Conservation (phyloP, 2,113 vertebrate species). For the rat (Rattus norvegicus) region GRCr8 NC_086023.1:137190001-137190500, state of each 20-base stretch:
- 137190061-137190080: neutral
- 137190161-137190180: slow-evolving; percentile 88
- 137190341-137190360: no score
- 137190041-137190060: neutral
- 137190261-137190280: slow-evolving; percentile 29
- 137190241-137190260: neutral
- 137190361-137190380: neutral
- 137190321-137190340: neutral
- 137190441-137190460: neutral
- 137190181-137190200: slow-evolving; percentile 96
- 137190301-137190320: neutral
- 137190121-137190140: neutral
- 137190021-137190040: slow-evolving; percentile 84
- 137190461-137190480: neutral
- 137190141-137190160: slow-evolving; percentile 74
- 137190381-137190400: neutral
- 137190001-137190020: slow-evolving; percentile 92
- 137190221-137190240: neutral
- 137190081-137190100: neutral
- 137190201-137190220: slow-evolving; percentile 95
- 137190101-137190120: neutral
- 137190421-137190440: neutral
- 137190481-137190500: neutral
- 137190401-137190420: neutral
- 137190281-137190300: neutral